Conservation (phyloP, 2,797 vertebrate genomes). For the Anas capensis region DNA sequence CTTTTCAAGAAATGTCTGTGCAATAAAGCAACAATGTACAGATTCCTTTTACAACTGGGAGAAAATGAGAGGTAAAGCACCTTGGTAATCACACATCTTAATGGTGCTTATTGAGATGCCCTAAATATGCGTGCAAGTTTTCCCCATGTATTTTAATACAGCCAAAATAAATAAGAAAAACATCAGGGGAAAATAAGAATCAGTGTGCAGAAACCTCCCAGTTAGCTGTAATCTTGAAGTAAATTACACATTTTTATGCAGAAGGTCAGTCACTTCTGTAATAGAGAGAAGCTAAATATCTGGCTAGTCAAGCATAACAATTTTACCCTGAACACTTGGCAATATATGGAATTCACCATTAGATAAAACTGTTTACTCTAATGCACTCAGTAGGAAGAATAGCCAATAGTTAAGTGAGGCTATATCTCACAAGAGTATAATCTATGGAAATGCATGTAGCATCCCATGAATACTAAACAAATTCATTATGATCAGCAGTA, state of each 20-base stretch:
- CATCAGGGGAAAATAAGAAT: background rate
- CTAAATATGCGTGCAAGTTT: background rate
- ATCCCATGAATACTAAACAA: slow-evolving; percentile 37
- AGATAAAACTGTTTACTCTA: slow-evolving; percentile 49
- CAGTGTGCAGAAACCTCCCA: background rate
- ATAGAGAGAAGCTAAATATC: slow-evolving; percentile 5
- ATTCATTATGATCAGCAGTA: background rate
- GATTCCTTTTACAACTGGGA: background rate
- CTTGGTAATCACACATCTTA: background rate
- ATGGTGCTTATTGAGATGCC: background rate
- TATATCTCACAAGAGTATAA: slow-evolving; percentile 20
- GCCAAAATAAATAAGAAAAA: background rate
- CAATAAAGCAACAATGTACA: background rate
- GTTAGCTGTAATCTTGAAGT: background rate
- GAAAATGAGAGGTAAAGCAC: background rate
- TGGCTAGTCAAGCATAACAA: slow-evolving; percentile 18
- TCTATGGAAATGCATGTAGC: slow-evolving; percentile 28
- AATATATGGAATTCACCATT: slow-evolving; percentile 12
- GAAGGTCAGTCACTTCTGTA: slow-evolving; percentile 1
- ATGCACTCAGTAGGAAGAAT: slow-evolving; percentile 17
- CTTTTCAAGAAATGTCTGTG: background rate
- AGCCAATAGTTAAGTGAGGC: slow-evolving; percentile 17
- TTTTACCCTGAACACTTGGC: background rate
- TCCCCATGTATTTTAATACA: background rate
- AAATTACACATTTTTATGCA: slow-evolving; percentile 36